Conservation (phyloP, 1,140 invertebrate genomes). For the Chironomus tepperi region DNA sequence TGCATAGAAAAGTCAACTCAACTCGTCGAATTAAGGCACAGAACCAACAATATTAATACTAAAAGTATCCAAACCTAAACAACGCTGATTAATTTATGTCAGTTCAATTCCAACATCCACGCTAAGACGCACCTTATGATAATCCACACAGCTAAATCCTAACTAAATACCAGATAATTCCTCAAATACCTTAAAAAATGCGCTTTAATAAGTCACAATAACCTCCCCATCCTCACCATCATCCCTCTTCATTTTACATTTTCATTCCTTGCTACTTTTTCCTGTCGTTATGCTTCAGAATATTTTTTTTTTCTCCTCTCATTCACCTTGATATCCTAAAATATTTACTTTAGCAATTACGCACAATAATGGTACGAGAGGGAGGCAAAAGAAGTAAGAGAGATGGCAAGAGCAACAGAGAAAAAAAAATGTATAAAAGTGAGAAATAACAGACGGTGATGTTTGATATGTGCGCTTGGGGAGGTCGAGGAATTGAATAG, state of each 20-base stretch:
- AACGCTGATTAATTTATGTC: too few relatives aligned
- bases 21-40: too few relatives aligned
- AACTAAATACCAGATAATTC: too few relatives aligned
- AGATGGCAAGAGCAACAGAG: constrained; percentile 2
- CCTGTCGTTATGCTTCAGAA: background rate
- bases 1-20: too few relatives aligned
- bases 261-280: background rate
- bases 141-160: too few relatives aligned
- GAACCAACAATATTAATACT: too few relatives aligned
- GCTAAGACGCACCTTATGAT: too few relatives aligned
- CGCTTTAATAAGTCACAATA: too few relatives aligned
- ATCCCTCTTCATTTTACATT: background rate
- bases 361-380: background rate
- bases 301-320: background rate
- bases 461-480: background rate
- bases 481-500: background rate
- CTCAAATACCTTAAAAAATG: too few relatives aligned
- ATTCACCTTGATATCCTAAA: constrained; percentile 22
- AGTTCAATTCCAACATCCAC: too few relatives aligned
- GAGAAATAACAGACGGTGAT: constrained; percentile 21
- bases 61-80: too few relatives aligned
- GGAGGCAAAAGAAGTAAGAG: background rate
- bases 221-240: background rate
- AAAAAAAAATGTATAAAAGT: background rate
- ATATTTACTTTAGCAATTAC: constrained; percentile 23